These are phyloP conservation scores for Syritta pipiens DNA, from an alignment of 2,888 invertebrate genomes.

Conservation along the genomic window DNA sequence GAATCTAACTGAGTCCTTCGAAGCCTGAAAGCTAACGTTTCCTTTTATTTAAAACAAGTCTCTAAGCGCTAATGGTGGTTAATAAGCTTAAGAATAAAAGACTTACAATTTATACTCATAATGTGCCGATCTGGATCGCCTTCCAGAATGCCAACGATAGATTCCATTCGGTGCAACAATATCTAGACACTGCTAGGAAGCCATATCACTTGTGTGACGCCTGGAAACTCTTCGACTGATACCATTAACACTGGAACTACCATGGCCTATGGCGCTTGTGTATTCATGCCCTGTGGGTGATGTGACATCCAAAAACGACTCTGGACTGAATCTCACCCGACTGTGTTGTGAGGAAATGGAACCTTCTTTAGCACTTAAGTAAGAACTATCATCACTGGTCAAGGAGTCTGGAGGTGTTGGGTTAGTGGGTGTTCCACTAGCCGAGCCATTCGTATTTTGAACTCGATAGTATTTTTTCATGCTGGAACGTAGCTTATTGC, in stretches of 20 bases:
- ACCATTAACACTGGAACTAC: constrained; percentile 57
- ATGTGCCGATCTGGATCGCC: constrained; percentile 78
- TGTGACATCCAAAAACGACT: constrained; percentile 83
- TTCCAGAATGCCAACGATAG: constrained; percentile 78
- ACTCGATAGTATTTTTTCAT: constrained; percentile 85
- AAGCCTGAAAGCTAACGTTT: too few species aligned
- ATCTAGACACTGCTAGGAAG: constrained; percentile 78
- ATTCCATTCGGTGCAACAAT: constrained; percentile 70
- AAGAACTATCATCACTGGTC: constrained; percentile 93
- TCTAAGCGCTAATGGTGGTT: constrained; percentile 4
- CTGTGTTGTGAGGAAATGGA: constrained; percentile 85
- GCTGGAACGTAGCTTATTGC: constrained; percentile 87
- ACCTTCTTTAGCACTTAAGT: constrained; percentile 90
- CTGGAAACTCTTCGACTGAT: constrained; percentile 73
- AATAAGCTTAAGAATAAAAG: background rate
- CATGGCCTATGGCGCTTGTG: constrained; percentile 49
- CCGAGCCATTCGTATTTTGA: constrained; percentile 81
- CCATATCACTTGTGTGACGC: constrained; percentile 73
- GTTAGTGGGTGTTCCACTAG: constrained; percentile 87
- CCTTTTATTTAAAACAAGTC: background rate
- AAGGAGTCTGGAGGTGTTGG: constrained; percentile 92
- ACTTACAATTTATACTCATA: constrained; percentile 78
- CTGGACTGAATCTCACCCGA: constrained; percentile 89
- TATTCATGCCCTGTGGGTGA: constrained; percentile 54
- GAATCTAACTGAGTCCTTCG: too few species aligned